A percentile compares a stretch with the other conserved stretches of the same genome.
phyloP scores from a whole-genome alignment of 2,888 invertebrate genomes.

The Pseudoips prasinana region DNA sequence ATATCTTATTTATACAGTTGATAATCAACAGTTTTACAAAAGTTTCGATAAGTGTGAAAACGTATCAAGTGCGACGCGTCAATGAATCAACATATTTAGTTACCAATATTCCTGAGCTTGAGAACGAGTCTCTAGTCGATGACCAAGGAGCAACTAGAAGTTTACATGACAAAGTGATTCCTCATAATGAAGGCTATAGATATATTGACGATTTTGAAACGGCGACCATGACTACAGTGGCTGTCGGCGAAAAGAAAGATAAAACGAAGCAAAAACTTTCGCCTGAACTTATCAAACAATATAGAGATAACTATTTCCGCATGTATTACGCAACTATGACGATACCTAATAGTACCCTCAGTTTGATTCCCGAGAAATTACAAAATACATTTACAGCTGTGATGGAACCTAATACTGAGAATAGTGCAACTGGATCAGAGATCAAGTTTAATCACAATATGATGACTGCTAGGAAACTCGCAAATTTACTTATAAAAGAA shows the following conservation, averaged over 20 bases:
- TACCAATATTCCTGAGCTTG: conserved; percentile 51
- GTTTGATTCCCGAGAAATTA: conserved; percentile 11
- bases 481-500: conserved; percentile 41
- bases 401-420: conserved; percentile 8
- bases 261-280: conserved; percentile 39
- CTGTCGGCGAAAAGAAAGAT: conserved; percentile 35
- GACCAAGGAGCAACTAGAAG: background rate
- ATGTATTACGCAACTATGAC: conserved; percentile 42
- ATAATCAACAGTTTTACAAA: conserved; percentile 41
- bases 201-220: conserved; percentile 3
- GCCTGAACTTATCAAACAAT: conserved; percentile 48
- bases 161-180: conserved; percentile 6
- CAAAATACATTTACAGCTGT: conserved; percentile 6
- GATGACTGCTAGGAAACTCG: conserved; percentile 50
- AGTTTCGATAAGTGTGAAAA: conserved; percentile 48
- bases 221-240: conserved; percentile 23
- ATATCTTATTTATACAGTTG: conserved; percentile 48
- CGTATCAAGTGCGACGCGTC: conserved; percentile 61
- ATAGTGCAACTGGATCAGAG: conserved; percentile 5
- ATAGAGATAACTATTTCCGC: conserved; percentile 60
- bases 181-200: conserved; percentile 14
- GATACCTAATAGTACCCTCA: conserved; percentile 23
- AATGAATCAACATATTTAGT: conserved; percentile 63
- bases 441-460: conserved; percentile 38
- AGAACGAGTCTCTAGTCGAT: conserved; percentile 29